These are phyloP conservation scores for Aphelocoma californica DNA, from an alignment of 2,797 vertebrate genomes.

Conservation along the genomic window DNA sequence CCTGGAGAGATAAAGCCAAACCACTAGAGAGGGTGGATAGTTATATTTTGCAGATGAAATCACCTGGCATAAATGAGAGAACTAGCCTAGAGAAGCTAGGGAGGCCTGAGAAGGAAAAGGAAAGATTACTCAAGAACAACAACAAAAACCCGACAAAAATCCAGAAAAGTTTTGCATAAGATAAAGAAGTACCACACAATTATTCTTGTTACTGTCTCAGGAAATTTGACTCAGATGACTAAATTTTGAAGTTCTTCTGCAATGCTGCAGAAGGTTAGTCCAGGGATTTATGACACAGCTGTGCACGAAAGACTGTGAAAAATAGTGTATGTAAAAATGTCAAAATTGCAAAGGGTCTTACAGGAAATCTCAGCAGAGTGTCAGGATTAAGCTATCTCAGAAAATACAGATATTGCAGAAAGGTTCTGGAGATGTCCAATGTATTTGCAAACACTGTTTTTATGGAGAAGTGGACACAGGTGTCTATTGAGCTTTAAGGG, in stretches of 20 bases:
- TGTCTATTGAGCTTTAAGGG: background rate
- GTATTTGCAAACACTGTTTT: background rate
- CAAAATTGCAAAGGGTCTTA: background rate
- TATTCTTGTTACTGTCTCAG: background rate
- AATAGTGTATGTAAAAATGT: background rate
- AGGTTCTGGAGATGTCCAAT: background rate
- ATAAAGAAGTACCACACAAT: background rate
- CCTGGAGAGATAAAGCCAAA: background rate
- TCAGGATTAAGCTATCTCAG: background rate
- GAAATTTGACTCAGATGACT: background rate
- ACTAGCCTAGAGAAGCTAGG: background rate
- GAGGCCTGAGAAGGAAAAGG: background rate
- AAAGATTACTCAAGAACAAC: background rate
- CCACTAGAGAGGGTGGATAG: background rate
- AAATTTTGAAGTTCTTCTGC: background rate
- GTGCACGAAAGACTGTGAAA: background rate
- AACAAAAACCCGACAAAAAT: background rate
- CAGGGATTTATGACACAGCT: background rate
- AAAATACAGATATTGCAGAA: background rate
- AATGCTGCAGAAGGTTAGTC: background rate
- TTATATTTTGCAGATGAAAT: constrained; percentile 16
- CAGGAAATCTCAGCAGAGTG: background rate
- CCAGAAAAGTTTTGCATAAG: background rate
- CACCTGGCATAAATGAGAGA: background rate
- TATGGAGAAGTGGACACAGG: background rate